Percentiles rank a stretch among this genome's conserved stretches.
Evolutionary conservation across 2,797 vertebrate genomes (phyloP).

Genomic region (Labroides dimidiatus): DNA sequence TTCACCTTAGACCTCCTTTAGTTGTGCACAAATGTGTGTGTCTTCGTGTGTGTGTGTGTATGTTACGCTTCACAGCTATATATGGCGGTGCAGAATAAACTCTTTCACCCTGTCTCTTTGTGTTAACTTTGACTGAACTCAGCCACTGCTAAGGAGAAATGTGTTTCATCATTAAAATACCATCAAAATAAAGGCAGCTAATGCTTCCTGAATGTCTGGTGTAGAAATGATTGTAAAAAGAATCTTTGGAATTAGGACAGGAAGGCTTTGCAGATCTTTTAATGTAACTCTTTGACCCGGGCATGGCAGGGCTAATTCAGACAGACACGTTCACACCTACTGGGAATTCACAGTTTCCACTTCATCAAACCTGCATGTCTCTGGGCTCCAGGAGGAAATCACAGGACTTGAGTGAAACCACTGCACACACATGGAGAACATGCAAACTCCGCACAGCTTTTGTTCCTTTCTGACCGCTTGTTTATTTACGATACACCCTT

Average conservation of each 20-base stretch:
- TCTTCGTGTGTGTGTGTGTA: slow-evolving; percentile 19
- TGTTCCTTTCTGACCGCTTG: slow-evolving; percentile 17
- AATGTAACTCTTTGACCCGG: background rate
- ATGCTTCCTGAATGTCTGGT: slow-evolving; percentile 1
- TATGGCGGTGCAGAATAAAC: slow-evolving; percentile 32
- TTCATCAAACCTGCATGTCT: background rate
- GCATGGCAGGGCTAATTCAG: background rate
- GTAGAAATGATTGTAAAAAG: background rate
- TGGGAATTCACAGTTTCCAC: slow-evolving; percentile 4
- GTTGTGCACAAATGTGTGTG: slow-evolving; percentile 10
- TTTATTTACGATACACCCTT: slow-evolving; percentile 29
- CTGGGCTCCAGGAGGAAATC: background rate
- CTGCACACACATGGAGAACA: slow-evolving; percentile 7
- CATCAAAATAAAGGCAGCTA: slow-evolving; percentile 2
- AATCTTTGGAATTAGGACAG: background rate
- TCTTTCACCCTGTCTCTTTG: slow-evolving; percentile 21
- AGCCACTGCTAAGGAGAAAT: background rate
- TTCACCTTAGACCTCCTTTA: slow-evolving; percentile 40
- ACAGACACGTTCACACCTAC: slow-evolving; percentile 13
- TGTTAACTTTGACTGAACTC: slow-evolving; percentile 45
- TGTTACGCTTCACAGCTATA: slow-evolving; percentile 40
- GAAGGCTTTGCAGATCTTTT: slow-evolving; percentile 4
- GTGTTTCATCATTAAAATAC: background rate
- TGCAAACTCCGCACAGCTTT: slow-evolving; percentile 1
- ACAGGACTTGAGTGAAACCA: background rate